These are phyloP conservation scores for Tricholaema leucomelas DNA, from an alignment of 2,113 vertebrate genomes.

Conservation along the genomic window DNA sequence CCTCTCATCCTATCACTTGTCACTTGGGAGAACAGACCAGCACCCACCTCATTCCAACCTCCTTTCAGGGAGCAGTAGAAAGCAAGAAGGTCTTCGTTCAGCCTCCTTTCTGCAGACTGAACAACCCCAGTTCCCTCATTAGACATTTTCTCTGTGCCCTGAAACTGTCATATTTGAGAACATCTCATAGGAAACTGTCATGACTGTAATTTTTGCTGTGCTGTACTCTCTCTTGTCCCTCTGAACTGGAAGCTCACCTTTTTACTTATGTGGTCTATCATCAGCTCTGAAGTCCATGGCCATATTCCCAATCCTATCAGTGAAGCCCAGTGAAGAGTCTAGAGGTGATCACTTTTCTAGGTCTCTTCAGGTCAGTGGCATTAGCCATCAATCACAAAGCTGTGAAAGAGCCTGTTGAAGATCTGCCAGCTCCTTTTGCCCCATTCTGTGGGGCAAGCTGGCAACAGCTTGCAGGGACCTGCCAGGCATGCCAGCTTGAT, in stretches of 20 bases:
- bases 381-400: not conserved
- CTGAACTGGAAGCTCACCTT: not conserved
- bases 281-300: not conserved
- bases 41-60: too few relatives aligned
- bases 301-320: not conserved
- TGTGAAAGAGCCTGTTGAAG: not conserved
- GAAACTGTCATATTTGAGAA: not conserved
- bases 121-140: too few relatives aligned
- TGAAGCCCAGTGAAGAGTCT: not conserved
- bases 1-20: too few relatives aligned
- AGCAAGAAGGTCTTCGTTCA: too few relatives aligned
- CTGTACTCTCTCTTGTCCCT: not conserved
- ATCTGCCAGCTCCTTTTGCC: not conserved
- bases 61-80: too few relatives aligned
- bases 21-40: too few relatives aligned
- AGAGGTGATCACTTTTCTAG: not conserved
- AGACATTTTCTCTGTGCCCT: too few relatives aligned
- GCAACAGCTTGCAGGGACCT: not conserved
- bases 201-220: fast-evolving
- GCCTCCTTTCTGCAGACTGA: too few relatives aligned
- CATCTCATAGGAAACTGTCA: not conserved
- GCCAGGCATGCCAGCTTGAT: not conserved
- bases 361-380: not conserved
- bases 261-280: not conserved
- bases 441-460: not conserved